phyloP scores from a whole-genome alignment of 53 echinoderm and acorn worm species.

The Astropecten irregularis region DNA sequence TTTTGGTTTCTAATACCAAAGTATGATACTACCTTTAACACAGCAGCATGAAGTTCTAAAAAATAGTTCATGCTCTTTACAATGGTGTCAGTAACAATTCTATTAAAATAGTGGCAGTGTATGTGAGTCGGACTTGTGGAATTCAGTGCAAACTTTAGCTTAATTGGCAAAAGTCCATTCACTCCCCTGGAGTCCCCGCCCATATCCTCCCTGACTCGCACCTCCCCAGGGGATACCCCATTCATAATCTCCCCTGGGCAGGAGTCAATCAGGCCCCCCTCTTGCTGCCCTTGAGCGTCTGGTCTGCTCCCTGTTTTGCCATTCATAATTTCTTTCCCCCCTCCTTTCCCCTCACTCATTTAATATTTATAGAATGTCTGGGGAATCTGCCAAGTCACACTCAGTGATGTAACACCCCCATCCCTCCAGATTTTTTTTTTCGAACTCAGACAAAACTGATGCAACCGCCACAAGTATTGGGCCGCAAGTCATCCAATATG shows the following conservation, averaged over 20 bases:
- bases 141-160: too few species aligned
- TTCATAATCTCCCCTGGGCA: neutral
- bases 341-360: neutral
- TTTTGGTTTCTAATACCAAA: too few species aligned
- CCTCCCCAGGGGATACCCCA: neutral
- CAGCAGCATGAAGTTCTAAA: too few species aligned
- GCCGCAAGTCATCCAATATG: too few species aligned
- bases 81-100: too few species aligned
- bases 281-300: conserved; percentile 44
- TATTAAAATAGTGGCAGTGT: too few species aligned
- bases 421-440: neutral
- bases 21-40: too few species aligned
- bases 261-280: too few species aligned
- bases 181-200: neutral
- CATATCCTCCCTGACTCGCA: neutral
- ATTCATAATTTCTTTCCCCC: conserved; percentile 28
- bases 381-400: conserved; percentile 39
- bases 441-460: neutral
- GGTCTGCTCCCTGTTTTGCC: conserved; percentile 1
- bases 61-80: too few species aligned
- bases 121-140: too few species aligned
- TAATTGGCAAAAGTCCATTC: too few species aligned
- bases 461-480: neutral
- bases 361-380: conserved; percentile 35
- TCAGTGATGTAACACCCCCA: neutral